Evolutionary conservation across 2,888 invertebrate species (phyloP).

Genomic region (Aplocera efformata): DNA sequence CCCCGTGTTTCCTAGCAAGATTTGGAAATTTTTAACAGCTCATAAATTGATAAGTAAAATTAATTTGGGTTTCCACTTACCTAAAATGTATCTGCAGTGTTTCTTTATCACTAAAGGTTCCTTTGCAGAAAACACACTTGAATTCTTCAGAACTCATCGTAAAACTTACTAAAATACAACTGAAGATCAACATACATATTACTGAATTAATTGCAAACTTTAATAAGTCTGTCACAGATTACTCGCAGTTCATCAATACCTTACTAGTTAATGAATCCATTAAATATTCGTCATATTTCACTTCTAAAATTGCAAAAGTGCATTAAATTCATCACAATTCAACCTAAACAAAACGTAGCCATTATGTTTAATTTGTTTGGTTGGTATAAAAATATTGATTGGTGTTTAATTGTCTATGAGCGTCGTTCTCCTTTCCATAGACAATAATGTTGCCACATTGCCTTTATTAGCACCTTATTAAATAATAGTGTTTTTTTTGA

Average conservation of each 20-base stretch:
- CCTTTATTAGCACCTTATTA: no score
- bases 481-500: no score
- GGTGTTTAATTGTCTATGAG: no score
- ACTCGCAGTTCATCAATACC: no score
- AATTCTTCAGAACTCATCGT: conserved; percentile 60
- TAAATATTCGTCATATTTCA: not conserved
- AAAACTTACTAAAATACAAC: conserved; percentile 6
- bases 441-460: no score
- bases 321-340: conserved; percentile 6
- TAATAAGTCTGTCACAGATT: no score
- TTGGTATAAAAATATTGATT: no score
- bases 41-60: no score
- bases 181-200: conserved; percentile 3
- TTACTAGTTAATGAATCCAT: no score
- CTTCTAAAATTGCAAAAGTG: not conserved
- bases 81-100: conserved; percentile 82
- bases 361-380: conserved; percentile 19
- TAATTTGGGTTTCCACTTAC: conserved; percentile 50
- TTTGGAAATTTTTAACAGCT: conserved; percentile 12
- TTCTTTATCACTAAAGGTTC: conserved; percentile 77
- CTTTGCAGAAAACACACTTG: conserved; percentile 80
- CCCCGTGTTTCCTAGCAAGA: conserved; percentile 79
- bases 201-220: not conserved
- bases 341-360: conserved; percentile 29
- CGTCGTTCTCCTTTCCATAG: no score